phyloP scores from a whole-genome alignment of 2,888 invertebrate genomes.

The Zygaena filipendulae region DNA sequence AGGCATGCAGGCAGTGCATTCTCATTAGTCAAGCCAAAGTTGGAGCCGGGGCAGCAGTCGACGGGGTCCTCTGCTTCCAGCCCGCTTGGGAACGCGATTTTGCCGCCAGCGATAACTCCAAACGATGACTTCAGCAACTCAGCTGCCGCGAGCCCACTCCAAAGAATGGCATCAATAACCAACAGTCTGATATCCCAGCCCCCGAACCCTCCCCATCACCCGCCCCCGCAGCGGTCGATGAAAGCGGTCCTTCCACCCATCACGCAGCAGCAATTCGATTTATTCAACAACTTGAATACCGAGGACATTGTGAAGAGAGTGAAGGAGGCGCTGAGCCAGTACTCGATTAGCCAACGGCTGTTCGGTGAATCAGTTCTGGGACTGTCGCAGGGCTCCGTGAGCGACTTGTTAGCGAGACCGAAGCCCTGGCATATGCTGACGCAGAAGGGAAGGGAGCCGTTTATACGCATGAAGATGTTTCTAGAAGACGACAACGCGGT shows the following conservation, averaged over 20 bases:
- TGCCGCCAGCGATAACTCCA: conserved; percentile 86
- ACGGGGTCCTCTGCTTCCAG: conserved; percentile 85
- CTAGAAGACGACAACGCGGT: conserved; percentile 95
- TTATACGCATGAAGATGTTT: conserved; percentile 98
- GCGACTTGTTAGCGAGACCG: conserved; percentile 95
- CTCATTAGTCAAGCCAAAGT: conserved; percentile 87
- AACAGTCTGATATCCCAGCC: conserved; percentile 95
- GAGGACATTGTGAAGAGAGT: conserved; percentile 98
- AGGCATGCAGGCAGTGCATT: conserved; percentile 86
- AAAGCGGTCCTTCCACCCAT: conserved; percentile 98
- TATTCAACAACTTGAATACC: conserved; percentile 97
- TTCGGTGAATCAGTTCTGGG: conserved; percentile 99
- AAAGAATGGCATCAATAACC: conserved; percentile 98
- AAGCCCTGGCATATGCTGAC: conserved; percentile 99
- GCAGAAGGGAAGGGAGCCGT: conserved; percentile 95
- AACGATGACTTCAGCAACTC: conserved; percentile 83
- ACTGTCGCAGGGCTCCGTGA: conserved; percentile 96
- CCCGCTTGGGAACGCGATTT: conserved; percentile 85
- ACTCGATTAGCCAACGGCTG: conserved; percentile 96
- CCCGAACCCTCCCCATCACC: conserved; percentile 85
- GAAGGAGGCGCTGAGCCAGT: conserved; percentile 94
- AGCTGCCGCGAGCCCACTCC: conserved; percentile 92
- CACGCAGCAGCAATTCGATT: conserved; percentile 98
- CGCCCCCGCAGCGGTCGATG: conserved; percentile 86
- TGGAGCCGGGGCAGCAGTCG: conserved; percentile 80